phyloP scores from a whole-genome alignment of 2,888 invertebrate species.

The Orchesella flavescens region DNA sequence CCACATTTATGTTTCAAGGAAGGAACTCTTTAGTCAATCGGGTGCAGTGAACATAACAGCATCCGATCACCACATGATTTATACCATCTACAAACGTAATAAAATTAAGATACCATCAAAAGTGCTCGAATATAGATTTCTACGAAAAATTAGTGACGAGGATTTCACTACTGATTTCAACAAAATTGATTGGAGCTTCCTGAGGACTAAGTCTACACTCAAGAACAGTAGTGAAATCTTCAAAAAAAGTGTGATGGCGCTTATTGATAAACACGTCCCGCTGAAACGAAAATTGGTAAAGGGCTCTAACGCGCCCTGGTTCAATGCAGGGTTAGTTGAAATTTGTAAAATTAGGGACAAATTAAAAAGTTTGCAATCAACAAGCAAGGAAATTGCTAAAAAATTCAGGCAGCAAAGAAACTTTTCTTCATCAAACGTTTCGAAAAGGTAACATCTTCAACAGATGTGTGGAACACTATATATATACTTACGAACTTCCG shows the following conservation, averaged over 20 bases:
- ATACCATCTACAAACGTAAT: neutral
- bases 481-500: no score
- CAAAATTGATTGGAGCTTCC: slow-evolving; percentile 16
- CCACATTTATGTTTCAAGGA: no score
- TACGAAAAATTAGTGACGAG: neutral
- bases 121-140: slow-evolving; percentile 8
- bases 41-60: no score
- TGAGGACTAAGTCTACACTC: neutral
- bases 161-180: neutral
- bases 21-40: no score
- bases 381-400: no score
- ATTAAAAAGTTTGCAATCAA: no score
- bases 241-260: slow-evolving; percentile 1
- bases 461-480: no score
- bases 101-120: neutral
- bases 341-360: slow-evolving; percentile 8
- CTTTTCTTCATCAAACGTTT: no score
- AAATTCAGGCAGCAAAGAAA: no score
- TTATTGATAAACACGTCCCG: slow-evolving; percentile 7
- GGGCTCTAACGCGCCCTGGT: slow-evolving; percentile 32
- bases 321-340: neutral
- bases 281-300: slow-evolving; percentile 22
- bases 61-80: slow-evolving; percentile 12
- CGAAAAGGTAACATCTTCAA: no score
- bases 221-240: no score